Percentiles rank a stretch among this genome's conserved stretches.
These are phyloP conservation scores for Clostera curtula DNA, from an alignment of 2,888 invertebrate genomes.

Conservation along the genomic window DNA sequence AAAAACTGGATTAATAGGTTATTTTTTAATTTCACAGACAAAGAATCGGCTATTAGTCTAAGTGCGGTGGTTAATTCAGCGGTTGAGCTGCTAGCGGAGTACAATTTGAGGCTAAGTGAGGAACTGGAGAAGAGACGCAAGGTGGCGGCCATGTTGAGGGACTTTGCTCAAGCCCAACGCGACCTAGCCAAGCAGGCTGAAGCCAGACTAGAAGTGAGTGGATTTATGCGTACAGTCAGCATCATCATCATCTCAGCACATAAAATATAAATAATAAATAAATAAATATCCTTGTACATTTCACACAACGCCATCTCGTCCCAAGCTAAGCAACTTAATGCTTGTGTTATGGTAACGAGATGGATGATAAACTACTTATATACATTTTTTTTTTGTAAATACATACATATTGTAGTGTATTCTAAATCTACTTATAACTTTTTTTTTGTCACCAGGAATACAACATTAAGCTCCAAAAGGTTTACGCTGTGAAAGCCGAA, in stretches of 20 bases:
- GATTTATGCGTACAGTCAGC: not conserved
- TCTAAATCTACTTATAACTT: too few species aligned
- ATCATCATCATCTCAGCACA: not conserved
- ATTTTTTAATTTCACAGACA: slow-evolving; percentile 69
- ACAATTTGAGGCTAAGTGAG: slow-evolving; percentile 88
- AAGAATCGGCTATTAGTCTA: slow-evolving; percentile 85
- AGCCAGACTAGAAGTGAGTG: slow-evolving; percentile 85
- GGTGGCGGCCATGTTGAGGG: slow-evolving; percentile 89
- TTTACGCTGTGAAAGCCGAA: slow-evolving; percentile 89
- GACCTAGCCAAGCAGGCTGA: slow-evolving; percentile 91
- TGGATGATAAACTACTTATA: too few species aligned
- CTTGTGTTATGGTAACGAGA: too few species aligned
- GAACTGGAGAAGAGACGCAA: slow-evolving; percentile 94
- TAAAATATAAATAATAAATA: too few species aligned
- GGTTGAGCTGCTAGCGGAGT: slow-evolving; percentile 88
- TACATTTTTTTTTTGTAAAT: too few species aligned
- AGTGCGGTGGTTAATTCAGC: slow-evolving; percentile 92
- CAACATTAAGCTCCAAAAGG: slow-evolving; percentile 90
- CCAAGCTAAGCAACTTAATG: too few species aligned
- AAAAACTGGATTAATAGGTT: not conserved
- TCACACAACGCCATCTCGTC: too few species aligned
- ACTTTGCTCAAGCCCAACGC: slow-evolving; percentile 90
- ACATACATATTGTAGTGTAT: too few species aligned
- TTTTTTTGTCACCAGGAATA: slow-evolving; percentile 83
- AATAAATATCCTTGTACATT: too few species aligned